Evolutionary conservation across 1,140 invertebrate species (phyloP).

Genomic region (Anagrus nilaparvatae): DNA sequence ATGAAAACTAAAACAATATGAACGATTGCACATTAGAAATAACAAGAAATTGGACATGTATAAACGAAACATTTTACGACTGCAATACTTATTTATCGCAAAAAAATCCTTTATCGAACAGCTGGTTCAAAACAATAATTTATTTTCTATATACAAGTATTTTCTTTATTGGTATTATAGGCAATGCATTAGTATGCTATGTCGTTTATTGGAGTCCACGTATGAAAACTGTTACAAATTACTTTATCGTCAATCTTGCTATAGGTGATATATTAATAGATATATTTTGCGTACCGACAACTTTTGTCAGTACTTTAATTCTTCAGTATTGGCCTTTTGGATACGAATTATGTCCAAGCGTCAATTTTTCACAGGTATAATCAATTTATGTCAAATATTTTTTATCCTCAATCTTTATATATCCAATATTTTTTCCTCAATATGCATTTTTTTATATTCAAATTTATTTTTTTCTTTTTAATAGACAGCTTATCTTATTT

Average conservation of each 20-base stretch:
- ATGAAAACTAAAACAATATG: constrained; percentile 6
- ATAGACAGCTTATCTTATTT: too few relatives aligned
- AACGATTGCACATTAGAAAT: neutral
- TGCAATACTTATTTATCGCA: constrained; percentile 18
- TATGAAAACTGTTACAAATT: constrained; percentile 82
- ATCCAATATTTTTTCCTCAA: too few relatives aligned
- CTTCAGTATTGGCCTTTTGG: constrained; percentile 80
- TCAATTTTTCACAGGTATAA: constrained; percentile 58
- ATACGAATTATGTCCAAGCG: constrained; percentile 58
- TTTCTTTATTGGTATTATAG: constrained; percentile 62
- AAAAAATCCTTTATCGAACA: constrained; percentile 18
- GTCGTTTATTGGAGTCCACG: constrained; percentile 64
- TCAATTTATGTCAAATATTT: neutral
- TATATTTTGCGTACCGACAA: constrained; percentile 77
- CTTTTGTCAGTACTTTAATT: constrained; percentile 64
- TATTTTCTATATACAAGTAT: constrained; percentile 65
- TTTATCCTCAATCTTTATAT: too few relatives aligned
- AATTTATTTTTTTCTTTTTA: neutral
- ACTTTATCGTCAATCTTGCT: constrained; percentile 77
- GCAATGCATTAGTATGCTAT: constrained; percentile 74
- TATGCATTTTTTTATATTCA: neutral
- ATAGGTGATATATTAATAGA: constrained; percentile 78
- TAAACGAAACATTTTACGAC: constrained; percentile 7
- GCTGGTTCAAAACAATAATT: constrained; percentile 52
- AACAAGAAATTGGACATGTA: neutral